Evolutionary conservation across 2,888 invertebrate genomes (phyloP).

Genomic region (Ditylenchus weischeri): DNA sequence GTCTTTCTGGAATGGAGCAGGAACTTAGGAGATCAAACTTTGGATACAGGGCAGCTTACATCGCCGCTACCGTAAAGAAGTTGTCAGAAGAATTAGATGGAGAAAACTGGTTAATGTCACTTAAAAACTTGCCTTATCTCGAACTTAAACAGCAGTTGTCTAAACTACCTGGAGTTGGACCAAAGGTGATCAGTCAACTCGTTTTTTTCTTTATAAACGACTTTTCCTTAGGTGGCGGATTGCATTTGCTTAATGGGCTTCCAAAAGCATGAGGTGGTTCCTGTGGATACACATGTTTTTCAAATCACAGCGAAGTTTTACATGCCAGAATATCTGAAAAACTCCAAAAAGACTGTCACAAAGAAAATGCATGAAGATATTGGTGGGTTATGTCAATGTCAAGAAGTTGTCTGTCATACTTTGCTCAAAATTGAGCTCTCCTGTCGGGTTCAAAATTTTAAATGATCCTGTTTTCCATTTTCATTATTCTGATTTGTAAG

Average conservation of each 20-base stretch:
- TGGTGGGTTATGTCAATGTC: too few species aligned
- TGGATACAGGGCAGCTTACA: conserved; percentile 78
- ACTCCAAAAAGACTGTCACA: conserved; percentile 66
- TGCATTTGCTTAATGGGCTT: conserved; percentile 95
- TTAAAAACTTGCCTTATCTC: conserved; percentile 62
- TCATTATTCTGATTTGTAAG: too few species aligned
- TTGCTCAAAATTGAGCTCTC: too few species aligned
- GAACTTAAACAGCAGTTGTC: conserved; percentile 60
- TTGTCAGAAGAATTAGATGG: conserved; percentile 66
- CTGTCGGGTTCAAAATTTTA: too few species aligned
- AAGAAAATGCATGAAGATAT: conserved; percentile 81
- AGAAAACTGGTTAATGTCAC: conserved; percentile 70
- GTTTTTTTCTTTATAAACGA: conserved; percentile 9
- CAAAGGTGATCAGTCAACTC: conserved; percentile 70
- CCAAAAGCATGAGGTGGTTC: conserved; percentile 80
- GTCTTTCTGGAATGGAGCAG: conserved; percentile 65
- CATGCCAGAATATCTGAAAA: conserved; percentile 30
- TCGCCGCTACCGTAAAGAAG: conserved; percentile 72
- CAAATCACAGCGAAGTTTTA: conserved; percentile 70
- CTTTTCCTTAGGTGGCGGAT: conserved; percentile 77
- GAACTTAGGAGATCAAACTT: conserved; percentile 68
- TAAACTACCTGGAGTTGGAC: conserved; percentile 83
- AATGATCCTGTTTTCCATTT: too few species aligned
- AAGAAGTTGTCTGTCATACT: too few species aligned
- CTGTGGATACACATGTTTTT: conserved; percentile 92